These are phyloP conservation scores for Leptinotarsa texana DNA, from an alignment of 1,140 invertebrate species.

Conservation along the genomic window DNA sequence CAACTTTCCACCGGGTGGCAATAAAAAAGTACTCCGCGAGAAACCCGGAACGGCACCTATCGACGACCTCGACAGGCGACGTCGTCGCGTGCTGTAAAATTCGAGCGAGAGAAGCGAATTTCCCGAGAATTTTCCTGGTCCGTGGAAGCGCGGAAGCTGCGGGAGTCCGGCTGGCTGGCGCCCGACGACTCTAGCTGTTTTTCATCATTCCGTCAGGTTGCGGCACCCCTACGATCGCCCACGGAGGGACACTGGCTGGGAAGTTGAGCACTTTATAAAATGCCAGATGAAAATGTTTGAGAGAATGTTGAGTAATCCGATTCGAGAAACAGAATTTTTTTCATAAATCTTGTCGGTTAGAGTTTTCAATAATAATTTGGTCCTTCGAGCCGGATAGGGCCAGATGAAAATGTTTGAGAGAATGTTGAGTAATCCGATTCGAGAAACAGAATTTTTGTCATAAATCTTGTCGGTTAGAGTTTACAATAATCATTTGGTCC, in stretches of 20 bases:
- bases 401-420: neutral
- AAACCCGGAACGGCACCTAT: neutral
- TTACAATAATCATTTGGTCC: too few species aligned
- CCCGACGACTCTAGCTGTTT: conserved; percentile 12
- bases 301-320: too few species aligned
- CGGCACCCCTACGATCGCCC: neutral
- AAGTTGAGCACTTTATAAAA: neutral
- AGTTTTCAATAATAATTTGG: too few species aligned
- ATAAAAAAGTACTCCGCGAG: neutral
- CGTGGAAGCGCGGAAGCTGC: conserved; percentile 20
- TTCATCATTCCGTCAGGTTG: conserved; percentile 9
- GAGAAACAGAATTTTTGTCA: too few species aligned
- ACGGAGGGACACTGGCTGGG: neutral
- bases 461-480: too few species aligned
- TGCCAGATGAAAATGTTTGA: neutral
- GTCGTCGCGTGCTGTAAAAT: conserved; percentile 21
- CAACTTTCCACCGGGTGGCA: neutral
- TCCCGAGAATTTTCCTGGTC: conserved; percentile 9
- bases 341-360: too few species aligned
- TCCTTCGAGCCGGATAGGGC: neutral
- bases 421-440: too few species aligned
- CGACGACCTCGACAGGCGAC: neutral
- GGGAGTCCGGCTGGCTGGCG: conserved; percentile 22
- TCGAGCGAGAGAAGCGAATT: neutral
- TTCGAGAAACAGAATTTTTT: too few species aligned